Percentiles rank a stretch among this genome's conserved stretches.
phyloP scores from a whole-genome alignment of 2,113 vertebrate species.

The Sciurus niger region DNA sequence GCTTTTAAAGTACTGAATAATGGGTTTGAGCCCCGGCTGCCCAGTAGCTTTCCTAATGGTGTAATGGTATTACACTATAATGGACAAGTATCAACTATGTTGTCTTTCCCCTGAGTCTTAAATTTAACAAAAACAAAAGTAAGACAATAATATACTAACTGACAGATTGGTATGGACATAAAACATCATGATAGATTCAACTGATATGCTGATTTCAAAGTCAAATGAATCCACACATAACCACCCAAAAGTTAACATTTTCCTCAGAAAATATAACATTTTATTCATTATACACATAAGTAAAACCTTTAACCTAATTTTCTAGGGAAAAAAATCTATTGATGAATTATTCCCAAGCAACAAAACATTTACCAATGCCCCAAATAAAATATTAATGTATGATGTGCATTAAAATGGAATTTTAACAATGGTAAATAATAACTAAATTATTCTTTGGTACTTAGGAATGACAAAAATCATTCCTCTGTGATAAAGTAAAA shows the following conservation, averaged over 20 bases:
- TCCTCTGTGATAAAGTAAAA: background rate
- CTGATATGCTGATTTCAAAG: background rate
- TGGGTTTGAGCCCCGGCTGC: background rate
- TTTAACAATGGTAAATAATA: slow-evolving; percentile 41
- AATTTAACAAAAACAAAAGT: background rate
- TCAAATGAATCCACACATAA: background rate
- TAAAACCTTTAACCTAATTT: background rate
- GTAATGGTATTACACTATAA: too few species aligned
- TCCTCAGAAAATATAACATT: slow-evolving; percentile 6
- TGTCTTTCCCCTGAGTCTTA: background rate
- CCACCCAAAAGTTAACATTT: slow-evolving; percentile 8
- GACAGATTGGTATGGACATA: background rate
- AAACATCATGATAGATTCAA: background rate
- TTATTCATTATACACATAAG: background rate
- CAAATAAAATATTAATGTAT: slow-evolving; percentile 18
- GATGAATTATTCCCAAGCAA: slow-evolving; percentile 14
- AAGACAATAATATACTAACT: background rate
- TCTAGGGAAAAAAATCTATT: background rate
- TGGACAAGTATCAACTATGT: background rate
- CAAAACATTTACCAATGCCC: background rate
- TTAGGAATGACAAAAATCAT: background rate
- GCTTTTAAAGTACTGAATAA: background rate
- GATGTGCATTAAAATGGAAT: slow-evolving; percentile 6
- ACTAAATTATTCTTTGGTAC: slow-evolving; percentile 12
- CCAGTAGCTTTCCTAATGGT: too few species aligned